phyloP scores from a whole-genome alignment of 2,888 invertebrate genomes.

The Oasisia sp. region DNA sequence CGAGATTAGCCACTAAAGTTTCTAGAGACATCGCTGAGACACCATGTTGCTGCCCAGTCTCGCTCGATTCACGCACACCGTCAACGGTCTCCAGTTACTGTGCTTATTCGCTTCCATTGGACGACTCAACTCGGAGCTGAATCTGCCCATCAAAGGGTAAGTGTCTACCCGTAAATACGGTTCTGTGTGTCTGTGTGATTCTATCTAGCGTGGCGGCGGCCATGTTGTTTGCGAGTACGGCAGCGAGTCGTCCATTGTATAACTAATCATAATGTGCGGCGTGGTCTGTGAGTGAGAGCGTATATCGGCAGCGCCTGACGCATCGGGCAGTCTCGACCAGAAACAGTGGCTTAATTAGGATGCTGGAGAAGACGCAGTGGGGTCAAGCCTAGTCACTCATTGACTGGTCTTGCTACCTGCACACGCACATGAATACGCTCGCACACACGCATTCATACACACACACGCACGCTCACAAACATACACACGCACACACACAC shows the following conservation, averaged over 20 bases:
- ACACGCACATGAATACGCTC: too few species aligned
- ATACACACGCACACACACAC: too few species aligned
- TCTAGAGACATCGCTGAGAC: not conserved
- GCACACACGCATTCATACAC: too few species aligned
- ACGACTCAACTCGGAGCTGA: not conserved
- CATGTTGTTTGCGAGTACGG: not conserved
- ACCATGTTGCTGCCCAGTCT: not conserved
- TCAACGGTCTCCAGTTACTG: not conserved
- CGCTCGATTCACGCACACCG: not conserved
- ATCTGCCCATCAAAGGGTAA: slow-evolving; percentile 7
- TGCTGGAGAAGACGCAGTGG: too few species aligned
- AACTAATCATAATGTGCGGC: not conserved
- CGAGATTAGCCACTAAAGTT: not conserved
- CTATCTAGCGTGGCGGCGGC: not conserved
- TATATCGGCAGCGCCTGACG: not conserved
- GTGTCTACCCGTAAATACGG: not conserved
- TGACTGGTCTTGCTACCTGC: too few species aligned
- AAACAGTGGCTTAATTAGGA: too few species aligned
- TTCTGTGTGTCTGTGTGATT: not conserved
- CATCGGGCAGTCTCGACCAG: not conserved
- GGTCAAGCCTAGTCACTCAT: too few species aligned
- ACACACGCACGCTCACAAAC: too few species aligned
- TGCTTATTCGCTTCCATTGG: not conserved
- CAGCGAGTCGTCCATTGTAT: not conserved
- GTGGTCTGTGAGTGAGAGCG: not conserved